A percentile compares a stretch with the other conserved stretches of the same genome.
phyloP scores from a whole-genome alignment of 2,113 vertebrate species.

The Talpa occidentalis region DNA sequence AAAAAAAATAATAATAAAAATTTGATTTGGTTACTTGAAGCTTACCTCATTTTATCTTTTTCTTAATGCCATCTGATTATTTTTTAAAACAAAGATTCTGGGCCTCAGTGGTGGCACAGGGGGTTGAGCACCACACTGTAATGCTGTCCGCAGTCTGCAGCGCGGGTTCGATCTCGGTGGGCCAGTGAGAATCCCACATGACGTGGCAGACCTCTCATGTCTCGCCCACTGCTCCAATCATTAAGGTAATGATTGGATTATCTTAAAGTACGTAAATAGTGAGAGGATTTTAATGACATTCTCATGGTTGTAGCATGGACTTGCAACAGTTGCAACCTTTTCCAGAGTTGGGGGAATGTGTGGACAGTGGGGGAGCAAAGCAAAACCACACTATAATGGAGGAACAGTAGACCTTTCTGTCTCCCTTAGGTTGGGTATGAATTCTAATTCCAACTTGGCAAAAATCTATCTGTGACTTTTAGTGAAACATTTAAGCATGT shows the following conservation, averaged over 20 bases:
- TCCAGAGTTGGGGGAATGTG: neutral
- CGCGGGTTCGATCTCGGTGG: too few relatives aligned
- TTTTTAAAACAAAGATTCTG: slow-evolving; percentile 10
- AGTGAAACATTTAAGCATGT: neutral
- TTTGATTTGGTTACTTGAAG: slow-evolving; percentile 54
- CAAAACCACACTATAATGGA: neutral
- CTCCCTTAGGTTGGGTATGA: neutral
- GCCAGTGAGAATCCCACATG: too few relatives aligned
- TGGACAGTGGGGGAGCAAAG: neutral
- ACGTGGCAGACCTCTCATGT: too few relatives aligned
- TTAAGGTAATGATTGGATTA: neutral
- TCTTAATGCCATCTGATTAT: slow-evolving; percentile 16
- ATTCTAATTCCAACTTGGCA: neutral
- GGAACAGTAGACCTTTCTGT: neutral
- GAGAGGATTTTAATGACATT: slow-evolving; percentile 14
- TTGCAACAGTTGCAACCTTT: neutral
- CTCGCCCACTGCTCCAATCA: too few relatives aligned
- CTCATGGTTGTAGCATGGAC: neutral
- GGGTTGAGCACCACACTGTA: too few relatives aligned
- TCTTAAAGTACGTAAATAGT: neutral
- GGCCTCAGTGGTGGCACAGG: too few relatives aligned
- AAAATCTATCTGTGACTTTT: neutral
- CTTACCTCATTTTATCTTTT: slow-evolving; percentile 44
- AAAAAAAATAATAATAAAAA: too few relatives aligned
- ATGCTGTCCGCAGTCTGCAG: too few relatives aligned